Base-by-base conservation (phyloP, 2,113 vertebrate genomes). In the Pygoscelis adeliae region DNA sequence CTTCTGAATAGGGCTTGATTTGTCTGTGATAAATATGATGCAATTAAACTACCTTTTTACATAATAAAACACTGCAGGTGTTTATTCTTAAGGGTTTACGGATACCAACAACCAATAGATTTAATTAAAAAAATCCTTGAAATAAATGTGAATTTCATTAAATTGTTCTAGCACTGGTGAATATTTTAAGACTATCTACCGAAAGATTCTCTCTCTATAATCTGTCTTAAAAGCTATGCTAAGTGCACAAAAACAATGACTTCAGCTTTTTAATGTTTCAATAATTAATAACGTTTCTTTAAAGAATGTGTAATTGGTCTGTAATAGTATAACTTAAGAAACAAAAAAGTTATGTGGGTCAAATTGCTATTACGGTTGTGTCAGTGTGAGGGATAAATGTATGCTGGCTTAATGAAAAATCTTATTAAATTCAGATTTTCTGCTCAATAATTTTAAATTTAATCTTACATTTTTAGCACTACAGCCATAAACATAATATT, bases 51-150 rank as follows among this genome's bases (percentile, higher is more conserved):
- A 98, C 97, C 98, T 98, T 98, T 98, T 98, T 98, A 98, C 98
- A 98, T 98, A 98, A 98, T 98, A 98, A 98, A 98, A 98, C 98
- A 98, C 98, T 98, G 98, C 98, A 98, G 98, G 98, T 98, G 98
- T 98, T 98, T 98, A 98, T 98, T 98, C 98, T 98, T 98, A 98
- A 98, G 98, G 97, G 97, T 98, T 98, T 98, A 98, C 95, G 96
- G 98, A 98, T 98, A 98, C 97, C 98, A 98, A 98, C 98, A 98
- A 98, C 98, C 98, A 98, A 98, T 98, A 98, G 97, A 98, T 98
- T 98, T 98, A 98, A 98, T 98, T 98, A 81, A 98, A 98, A 98
- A 98, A 97, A 97, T 98, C 96, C 97, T 98, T 97, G 90, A 97
- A 98, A 95, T 98, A 98, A 98, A 96, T 98, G 94, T 96, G 98